Base-by-base conservation (phyloP, 2,797 vertebrate genomes). In the Myotis vivesi region DNA sequence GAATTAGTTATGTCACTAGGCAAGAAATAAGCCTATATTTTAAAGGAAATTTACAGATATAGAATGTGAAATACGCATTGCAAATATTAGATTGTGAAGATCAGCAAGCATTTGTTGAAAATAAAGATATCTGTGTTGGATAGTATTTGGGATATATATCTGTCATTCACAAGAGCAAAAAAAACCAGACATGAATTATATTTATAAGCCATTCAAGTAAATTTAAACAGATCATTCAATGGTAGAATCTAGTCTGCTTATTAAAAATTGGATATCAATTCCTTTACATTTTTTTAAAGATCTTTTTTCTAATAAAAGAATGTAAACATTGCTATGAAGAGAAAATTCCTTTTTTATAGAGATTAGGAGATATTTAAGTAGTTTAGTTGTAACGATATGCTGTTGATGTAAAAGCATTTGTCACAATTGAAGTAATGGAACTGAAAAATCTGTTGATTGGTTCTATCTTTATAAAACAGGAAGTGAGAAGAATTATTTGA, bases 1-100 rank as follows among this genome's bases (percentile, higher is more conserved):
- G 36, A 49, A 83, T 91, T 94, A 87, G 83, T 87, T 96, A 59
- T 73, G 20, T 72, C 9, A 22, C 72, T 82, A 38, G 73, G 51
- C 81, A 95, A 89, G 41, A 94, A 92, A 87, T 79, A 53, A 72
- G 91, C 79, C 57, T 86, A 16, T 91, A 91, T 84, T 81, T 97
- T 87, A 95, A 83, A 88, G 66, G 49, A 89, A 80, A 85, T 93
- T 86, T 92, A 49, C 22, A 92, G 23, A 68, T 76, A 59, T 81
- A 69, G 38, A 64, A 76, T n/a, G 6, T 90, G 33, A 91, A 89
- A 91, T 91, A 83, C 82, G 51, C 87, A 95, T 94, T 96, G 72
- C 89, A 94, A 91, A 95, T 95, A 92, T 80, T 94, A 79, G 36
- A 44, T 57, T 91, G 51, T 80, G 22, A 95, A 92, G 11, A 80